Evolutionary conservation across 2,797 vertebrate genomes (phyloP).

Genomic region (Lepidocolaptes lacrymiger): DNA sequence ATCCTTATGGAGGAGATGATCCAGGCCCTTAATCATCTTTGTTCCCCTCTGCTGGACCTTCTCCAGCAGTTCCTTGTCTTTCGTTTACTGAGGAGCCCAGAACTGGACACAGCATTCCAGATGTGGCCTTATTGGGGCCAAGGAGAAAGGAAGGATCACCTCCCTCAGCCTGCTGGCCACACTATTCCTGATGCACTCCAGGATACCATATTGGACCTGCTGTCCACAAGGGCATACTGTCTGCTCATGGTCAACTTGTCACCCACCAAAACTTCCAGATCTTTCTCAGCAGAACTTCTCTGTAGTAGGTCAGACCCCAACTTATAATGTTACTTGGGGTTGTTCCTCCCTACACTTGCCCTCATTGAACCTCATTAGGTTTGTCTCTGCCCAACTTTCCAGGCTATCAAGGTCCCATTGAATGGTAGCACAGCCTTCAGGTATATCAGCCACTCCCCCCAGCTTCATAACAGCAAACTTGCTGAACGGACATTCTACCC

Average conservation of each 20-base stretch:
- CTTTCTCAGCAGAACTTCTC: not conserved
- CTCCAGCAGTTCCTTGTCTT: not conserved
- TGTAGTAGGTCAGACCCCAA: not conserved
- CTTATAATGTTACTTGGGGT: not conserved
- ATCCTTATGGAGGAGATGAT: not conserved
- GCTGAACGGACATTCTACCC: not conserved
- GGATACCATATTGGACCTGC: not conserved
- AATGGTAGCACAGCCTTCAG: not conserved
- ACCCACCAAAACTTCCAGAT: not conserved
- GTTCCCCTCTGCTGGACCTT: not conserved
- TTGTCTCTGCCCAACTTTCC: not conserved
- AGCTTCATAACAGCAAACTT: not conserved
- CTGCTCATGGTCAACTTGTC: not conserved
- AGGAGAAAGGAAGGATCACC: not conserved
- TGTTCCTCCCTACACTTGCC: not conserved
- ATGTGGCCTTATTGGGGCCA: not conserved
- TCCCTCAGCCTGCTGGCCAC: not conserved
- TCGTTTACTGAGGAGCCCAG: not conserved
- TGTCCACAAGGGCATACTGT: no score
- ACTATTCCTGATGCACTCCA: not conserved
- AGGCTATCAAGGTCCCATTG: not conserved
- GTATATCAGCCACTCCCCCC: not conserved
- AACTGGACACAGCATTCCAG: not conserved
- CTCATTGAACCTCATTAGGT: not conserved
- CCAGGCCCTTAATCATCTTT: not conserved